Conservation (phyloP, 2,797 vertebrate species). For the Notolepis coatsorum region DNA sequence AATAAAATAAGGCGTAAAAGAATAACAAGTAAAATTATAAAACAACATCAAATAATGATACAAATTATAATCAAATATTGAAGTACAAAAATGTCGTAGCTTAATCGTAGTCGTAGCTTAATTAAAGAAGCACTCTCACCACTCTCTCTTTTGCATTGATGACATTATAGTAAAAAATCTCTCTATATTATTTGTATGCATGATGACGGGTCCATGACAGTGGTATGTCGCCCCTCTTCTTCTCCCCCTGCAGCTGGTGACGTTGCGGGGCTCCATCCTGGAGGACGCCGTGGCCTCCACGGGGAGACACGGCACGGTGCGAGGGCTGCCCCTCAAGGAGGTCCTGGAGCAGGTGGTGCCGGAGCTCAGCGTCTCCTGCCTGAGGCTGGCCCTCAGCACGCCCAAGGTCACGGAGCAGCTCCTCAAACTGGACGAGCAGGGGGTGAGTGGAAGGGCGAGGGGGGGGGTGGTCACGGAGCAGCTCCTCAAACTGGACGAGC, state of each 20-base stretch:
- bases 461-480: not conserved
- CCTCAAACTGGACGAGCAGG: constrained; percentile 94
- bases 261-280: constrained; percentile 89
- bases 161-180: no score
- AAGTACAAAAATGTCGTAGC: no score
- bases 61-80: no score
- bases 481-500: no score
- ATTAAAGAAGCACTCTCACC: no score
- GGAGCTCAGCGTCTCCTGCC: constrained; percentile 87
- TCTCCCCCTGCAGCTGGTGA: constrained; percentile 81
- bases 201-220: no score
- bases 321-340: constrained; percentile 89
- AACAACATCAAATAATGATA: no score
- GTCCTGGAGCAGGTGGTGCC: constrained; percentile 90
- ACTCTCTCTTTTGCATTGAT: no score
- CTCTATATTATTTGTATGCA: no score
- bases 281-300: constrained; percentile 89
- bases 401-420: constrained; percentile 95
- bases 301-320: constrained; percentile 84
- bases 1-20: no score
- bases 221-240: not conserved
- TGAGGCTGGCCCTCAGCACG: constrained; percentile 86
- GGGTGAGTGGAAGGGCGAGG: constrained; percentile 81
- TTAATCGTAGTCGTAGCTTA: no score
- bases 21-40: no score